phyloP scores from a whole-genome alignment of 2,797 vertebrate genomes.

The Pantherophis vulpinus region DNA sequence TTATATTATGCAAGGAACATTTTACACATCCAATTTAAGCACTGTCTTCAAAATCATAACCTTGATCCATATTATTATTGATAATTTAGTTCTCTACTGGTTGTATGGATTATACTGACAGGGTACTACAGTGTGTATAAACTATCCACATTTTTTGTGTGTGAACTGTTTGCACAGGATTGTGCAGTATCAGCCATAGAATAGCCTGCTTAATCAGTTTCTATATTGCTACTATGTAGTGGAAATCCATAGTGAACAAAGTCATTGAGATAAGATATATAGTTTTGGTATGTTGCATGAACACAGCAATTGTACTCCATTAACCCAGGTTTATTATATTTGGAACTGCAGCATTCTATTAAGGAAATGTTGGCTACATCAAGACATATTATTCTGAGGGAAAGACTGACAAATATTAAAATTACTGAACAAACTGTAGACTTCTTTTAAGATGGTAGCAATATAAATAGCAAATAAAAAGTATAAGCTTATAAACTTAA shows the following conservation, averaged over 20 bases:
- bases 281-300: background rate
- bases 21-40: background rate
- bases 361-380: background rate
- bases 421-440: background rate
- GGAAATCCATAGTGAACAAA: background rate
- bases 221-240: conserved; percentile 47
- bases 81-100: background rate
- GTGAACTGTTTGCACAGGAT: conserved; percentile 60
- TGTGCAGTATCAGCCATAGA: conserved; percentile 62
- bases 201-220: conserved; percentile 59
- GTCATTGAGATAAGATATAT: background rate
- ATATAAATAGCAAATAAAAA: background rate
- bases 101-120: background rate
- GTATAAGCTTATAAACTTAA: background rate
- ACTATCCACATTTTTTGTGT: background rate
- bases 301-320: background rate
- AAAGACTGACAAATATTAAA: background rate
- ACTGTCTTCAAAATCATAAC: background rate
- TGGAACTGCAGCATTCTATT: background rate
- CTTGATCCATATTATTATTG: background rate
- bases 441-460: background rate
- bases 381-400: background rate
- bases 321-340: background rate
- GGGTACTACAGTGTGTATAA: background rate
- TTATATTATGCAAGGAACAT: background rate